Evolutionary conservation across 2,888 invertebrate genomes (phyloP).

Genomic region (Ophraella communa): DNA sequence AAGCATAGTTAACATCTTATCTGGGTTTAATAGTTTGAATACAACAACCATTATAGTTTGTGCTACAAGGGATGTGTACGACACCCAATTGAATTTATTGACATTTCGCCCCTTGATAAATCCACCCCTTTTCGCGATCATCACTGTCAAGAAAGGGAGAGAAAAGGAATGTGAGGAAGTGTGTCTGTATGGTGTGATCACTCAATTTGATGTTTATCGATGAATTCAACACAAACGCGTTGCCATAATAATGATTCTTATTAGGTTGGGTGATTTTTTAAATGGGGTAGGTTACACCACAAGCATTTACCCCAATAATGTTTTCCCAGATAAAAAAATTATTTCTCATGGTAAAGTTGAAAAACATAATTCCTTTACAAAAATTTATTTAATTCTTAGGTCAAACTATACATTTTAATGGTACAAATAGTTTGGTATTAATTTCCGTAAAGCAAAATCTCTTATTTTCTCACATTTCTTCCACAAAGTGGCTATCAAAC

Average conservation of each 20-base stretch:
- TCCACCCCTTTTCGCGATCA: constrained; percentile 21
- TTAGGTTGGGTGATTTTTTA: neutral
- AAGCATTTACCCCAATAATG: too few relatives aligned
- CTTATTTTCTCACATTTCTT: neutral
- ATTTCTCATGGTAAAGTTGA: too few relatives aligned
- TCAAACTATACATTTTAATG: neutral
- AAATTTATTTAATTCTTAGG: too few relatives aligned
- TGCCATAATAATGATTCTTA: neutral
- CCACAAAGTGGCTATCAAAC: constrained; percentile 41
- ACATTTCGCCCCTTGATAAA: constrained; percentile 13
- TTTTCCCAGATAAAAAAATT: too few relatives aligned
- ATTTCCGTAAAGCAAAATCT: neutral
- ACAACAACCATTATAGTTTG: constrained; percentile 17
- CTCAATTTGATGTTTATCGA: constrained; percentile 9
- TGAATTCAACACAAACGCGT: neutral
- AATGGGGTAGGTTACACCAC: too few relatives aligned
- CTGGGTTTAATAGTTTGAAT: constrained; percentile 19
- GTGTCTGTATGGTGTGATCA: constrained; percentile 21
- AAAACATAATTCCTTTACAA: too few relatives aligned
- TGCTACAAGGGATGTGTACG: constrained; percentile 22
- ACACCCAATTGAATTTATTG: constrained; percentile 26
- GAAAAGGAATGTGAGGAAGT: neutral
- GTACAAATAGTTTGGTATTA: neutral
- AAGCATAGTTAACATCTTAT: neutral
- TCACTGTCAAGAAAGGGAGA: neutral